A percentile compares a stretch with the other conserved stretches of the same genome.
These are phyloP conservation scores for Neodiprion pinetum DNA, from an alignment of 1,140 invertebrate genomes.

Conservation along the genomic window DNA sequence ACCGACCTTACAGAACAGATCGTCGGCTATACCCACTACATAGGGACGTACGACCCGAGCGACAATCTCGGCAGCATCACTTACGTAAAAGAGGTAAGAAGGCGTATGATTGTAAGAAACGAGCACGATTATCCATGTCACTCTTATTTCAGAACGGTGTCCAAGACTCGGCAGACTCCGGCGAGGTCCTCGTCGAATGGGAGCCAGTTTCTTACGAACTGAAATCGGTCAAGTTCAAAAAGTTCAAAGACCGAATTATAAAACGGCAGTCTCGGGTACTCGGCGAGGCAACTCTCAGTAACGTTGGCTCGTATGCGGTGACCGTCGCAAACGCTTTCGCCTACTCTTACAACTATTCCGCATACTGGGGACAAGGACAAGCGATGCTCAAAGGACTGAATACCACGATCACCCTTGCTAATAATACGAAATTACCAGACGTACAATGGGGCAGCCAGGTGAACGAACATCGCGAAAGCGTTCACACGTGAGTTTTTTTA, in stretches of 20 bases:
- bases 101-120: background rate
- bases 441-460: conserved; percentile 74
- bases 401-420: conserved; percentile 70
- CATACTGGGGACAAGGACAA: conserved; percentile 80
- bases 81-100: conserved; percentile 67
- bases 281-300: conserved; percentile 69
- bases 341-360: conserved; percentile 72
- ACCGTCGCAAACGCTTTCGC: conserved; percentile 73
- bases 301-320: conserved; percentile 61
- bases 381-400: conserved; percentile 77
- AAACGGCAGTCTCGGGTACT: conserved; percentile 64
- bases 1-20: conserved; percentile 31
- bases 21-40: conserved; percentile 64
- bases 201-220: conserved; percentile 80
- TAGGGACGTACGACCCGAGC: conserved; percentile 72
- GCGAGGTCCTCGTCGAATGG: conserved; percentile 79
- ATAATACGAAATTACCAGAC: conserved; percentile 64
- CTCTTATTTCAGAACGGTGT: conserved; percentile 60
- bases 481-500: conserved; percentile 58
- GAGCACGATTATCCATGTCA: background rate
- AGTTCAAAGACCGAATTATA: conserved; percentile 61
- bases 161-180: conserved; percentile 65
- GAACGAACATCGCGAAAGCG: conserved; percentile 64
- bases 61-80: conserved; percentile 71
- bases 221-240: conserved; percentile 69